Percentiles rank a stretch among this genome's conserved stretches.
Evolutionary conservation across 2,113 vertebrate species (phyloP).

Genomic region (Psammodynastes pulverulentus): DNA sequence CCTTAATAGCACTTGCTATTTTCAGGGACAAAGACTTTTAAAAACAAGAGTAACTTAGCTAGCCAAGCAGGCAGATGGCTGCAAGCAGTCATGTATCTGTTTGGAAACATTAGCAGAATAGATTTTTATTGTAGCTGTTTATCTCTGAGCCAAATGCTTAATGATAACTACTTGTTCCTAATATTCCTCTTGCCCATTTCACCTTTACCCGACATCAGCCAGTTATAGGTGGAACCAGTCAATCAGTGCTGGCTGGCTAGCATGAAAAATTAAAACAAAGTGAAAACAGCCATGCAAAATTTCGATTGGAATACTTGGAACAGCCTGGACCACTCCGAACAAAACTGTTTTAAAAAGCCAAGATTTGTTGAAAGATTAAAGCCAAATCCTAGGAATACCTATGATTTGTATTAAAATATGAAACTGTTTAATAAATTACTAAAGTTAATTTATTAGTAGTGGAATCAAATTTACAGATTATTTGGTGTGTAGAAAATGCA

Average conservation of each 20-base stretch:
- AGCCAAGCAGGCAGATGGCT: background rate
- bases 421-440: background rate
- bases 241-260: background rate
- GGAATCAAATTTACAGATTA: background rate
- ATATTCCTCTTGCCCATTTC: background rate
- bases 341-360: background rate
- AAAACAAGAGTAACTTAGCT: background rate
- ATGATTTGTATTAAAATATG: background rate
- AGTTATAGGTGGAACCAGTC: background rate
- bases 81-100: background rate
- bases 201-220: background rate
- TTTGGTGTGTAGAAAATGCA: background rate
- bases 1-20: background rate
- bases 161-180: background rate
- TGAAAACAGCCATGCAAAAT: background rate
- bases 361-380: background rate
- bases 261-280: background rate
- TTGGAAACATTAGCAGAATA: background rate
- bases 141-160: background rate
- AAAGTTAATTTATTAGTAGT: background rate
- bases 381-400: background rate
- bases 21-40: background rate
- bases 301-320: background rate
- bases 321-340: background rate
- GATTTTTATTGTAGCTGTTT: background rate